These are phyloP conservation scores for Rhipidura dahli DNA, from an alignment of 2,113 vertebrate species.

Conservation along the genomic window DNA sequence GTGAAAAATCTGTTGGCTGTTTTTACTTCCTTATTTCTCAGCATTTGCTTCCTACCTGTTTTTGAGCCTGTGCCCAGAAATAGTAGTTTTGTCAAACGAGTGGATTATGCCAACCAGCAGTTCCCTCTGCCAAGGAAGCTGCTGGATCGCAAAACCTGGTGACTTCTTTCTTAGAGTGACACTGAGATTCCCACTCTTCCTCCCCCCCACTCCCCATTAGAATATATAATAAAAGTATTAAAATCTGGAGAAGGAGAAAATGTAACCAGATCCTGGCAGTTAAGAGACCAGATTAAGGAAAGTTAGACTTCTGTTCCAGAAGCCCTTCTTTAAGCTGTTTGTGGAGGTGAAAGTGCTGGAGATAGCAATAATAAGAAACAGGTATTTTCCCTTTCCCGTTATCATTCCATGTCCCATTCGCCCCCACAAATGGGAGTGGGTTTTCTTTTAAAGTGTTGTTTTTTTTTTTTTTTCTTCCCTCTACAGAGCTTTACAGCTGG, in stretches of 20 bases:
- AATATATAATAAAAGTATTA: slow-evolving; percentile 62
- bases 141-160: slow-evolving; percentile 78
- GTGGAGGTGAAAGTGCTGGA: not conserved
- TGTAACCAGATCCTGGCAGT: not conserved
- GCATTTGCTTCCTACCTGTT: slow-evolving; percentile 88
- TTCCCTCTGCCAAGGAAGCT: slow-evolving; percentile 77
- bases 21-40: slow-evolving; percentile 84
- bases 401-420: not conserved
- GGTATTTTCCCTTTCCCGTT: not conserved
- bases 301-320: slow-evolving; percentile 26
- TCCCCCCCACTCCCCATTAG: not conserved
- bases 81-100: slow-evolving; percentile 84
- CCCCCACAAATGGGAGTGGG: not conserved
- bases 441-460: not conserved
- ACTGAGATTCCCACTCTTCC: slow-evolving; percentile 48
- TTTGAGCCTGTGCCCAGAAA: slow-evolving; percentile 87
- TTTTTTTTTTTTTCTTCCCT: not conserved
- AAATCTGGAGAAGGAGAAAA: slow-evolving; percentile 22
- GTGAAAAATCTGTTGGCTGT: slow-evolving; percentile 80
- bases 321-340: not conserved
- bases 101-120: slow-evolving; percentile 79
- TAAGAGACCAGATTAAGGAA: slow-evolving; percentile 4
- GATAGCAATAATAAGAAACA: slow-evolving; percentile 39
- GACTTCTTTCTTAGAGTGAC: slow-evolving; percentile 73
- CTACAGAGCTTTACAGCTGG: not conserved